Evolutionary conservation across 2,113 vertebrate species (phyloP).

Genomic region (Crotalus viridis): DNA sequence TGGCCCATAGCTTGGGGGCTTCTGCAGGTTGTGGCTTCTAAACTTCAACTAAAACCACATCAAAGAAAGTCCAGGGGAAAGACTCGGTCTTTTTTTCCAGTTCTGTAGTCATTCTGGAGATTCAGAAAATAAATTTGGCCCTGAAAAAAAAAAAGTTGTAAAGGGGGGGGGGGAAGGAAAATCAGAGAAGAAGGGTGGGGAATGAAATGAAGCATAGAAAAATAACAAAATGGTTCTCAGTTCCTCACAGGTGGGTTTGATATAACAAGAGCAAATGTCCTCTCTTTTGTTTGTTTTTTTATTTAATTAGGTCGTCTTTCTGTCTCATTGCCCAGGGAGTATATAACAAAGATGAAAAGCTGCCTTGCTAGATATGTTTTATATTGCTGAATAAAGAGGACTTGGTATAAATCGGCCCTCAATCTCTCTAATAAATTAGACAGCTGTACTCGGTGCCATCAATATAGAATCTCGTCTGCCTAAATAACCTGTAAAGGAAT

Average conservation of each 20-base stretch:
- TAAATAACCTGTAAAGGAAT: slow-evolving; percentile 27
- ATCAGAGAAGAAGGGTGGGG: neutral
- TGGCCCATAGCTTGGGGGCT: too few species aligned
- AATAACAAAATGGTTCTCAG: neutral
- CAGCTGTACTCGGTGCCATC: neutral
- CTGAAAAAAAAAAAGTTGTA: neutral
- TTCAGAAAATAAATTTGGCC: neutral
- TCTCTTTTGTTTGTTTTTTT: neutral
- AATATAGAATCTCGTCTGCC: neutral
- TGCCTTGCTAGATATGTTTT: slow-evolving; percentile 8
- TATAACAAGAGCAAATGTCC: slow-evolving; percentile 37
- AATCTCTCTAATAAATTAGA: slow-evolving; percentile 19
- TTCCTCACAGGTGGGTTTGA: slow-evolving; percentile 7
- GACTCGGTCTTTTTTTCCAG: neutral
- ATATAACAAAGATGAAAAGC: slow-evolving; percentile 33
- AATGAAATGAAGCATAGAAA: accelerated
- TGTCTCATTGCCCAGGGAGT: slow-evolving; percentile 31
- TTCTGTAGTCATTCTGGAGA: neutral
- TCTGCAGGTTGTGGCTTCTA: too few species aligned
- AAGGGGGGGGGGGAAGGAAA: neutral
- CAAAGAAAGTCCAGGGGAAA: neutral
- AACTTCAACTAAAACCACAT: too few species aligned
- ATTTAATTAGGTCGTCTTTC: slow-evolving; percentile 40
- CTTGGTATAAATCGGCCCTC: slow-evolving; percentile 21
- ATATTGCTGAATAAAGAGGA: slow-evolving; percentile 23